Evolutionary conservation across 2,888 invertebrate species (phyloP), one percentile per base, ranked within the genome.

Genomic region (Dasypolia templi): DNA sequence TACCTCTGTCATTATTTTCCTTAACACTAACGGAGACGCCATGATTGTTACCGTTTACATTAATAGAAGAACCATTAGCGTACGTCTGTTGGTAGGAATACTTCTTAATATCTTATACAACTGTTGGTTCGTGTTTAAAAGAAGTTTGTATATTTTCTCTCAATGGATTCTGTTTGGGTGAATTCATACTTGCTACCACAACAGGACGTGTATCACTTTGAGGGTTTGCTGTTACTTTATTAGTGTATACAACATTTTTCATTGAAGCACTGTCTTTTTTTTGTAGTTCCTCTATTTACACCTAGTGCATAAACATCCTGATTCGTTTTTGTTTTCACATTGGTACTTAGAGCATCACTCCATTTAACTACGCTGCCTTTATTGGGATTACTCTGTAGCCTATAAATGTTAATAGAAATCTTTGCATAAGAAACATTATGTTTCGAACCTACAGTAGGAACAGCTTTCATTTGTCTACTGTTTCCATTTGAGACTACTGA

Each of bases 331-430:
- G 42, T 35, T 55, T 70, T 46, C 19, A 26, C 32, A 58, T 75
- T 71, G 3, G 56, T 83, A 6, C 44, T 75, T 12, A 53, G 39
- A 46, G n/a, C 12, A 2, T 44, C 32, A 26, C 6, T 59, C 5
- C 65, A n/a, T n/a, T 49, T 35, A 0, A 26, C n/a, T 9, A 44
- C 14, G 17, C 68, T 58, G 0, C 46, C 79, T 53, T 61, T 79
- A 61, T 68, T 81, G 11, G 83, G 68, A 58, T 82, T 74, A 7
- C 22, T 42, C 42, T 69, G 74, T 58, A n/a, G n/a, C n/a, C 32
- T 49, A 46, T 66, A 69, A 61, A 51, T 55, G 0, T 55, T 32
- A 42, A 3, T 3, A 0, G 71, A 53, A 58, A 65, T 76, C 4
- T 62, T 65, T 51, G 56, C 58, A 65, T 72, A 76, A 4, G 49